These are phyloP conservation scores for Aurelia aurita DNA, from an alignment of 30 jellyfish, hydroid and myxozoan genomes.

Conservation along the genomic window DNA sequence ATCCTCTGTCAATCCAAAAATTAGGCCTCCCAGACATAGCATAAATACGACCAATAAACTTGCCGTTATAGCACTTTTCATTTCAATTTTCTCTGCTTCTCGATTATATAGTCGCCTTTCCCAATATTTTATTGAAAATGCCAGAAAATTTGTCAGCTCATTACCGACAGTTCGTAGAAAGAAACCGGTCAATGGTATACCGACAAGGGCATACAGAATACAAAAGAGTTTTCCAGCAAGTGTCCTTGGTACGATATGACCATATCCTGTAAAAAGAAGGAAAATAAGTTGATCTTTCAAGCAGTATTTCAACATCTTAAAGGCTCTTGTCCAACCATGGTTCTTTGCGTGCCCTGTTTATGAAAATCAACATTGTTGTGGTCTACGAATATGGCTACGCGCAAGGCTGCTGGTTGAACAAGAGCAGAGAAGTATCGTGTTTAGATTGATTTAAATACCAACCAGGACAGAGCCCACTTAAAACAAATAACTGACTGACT, in stretches of 20 bases:
- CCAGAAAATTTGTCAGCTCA: conserved; percentile 75
- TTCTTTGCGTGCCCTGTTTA: too few species aligned
- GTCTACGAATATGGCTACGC: too few species aligned
- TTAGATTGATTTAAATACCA: too few species aligned
- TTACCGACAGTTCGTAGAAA: conserved; percentile 94
- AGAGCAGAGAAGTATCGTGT: background rate
- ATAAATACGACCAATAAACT: conserved; percentile 65
- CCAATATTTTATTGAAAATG: conserved; percentile 57
- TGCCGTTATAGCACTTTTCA: conserved; percentile 84
- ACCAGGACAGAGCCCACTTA: too few species aligned
- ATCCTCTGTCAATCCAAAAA: conserved; percentile 63
- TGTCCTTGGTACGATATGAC: conserved; percentile 85
- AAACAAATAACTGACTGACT: too few species aligned
- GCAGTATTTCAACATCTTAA: background rate
- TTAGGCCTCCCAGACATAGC: conserved; percentile 79
- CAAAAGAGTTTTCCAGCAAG: conserved; percentile 82
- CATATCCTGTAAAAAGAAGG: conserved; percentile 74
- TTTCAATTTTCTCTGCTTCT: conserved; percentile 88
- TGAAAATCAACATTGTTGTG: too few species aligned
- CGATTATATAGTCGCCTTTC: conserved; percentile 82
- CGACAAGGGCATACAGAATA: conserved; percentile 84
- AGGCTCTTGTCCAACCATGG: too few species aligned
- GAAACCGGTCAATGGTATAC: conserved; percentile 91
- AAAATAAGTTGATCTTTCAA: background rate
- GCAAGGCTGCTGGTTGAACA: too few species aligned